phyloP scores from a whole-genome alignment of 2,888 invertebrate species.

The Proisotoma minuta region DNA sequence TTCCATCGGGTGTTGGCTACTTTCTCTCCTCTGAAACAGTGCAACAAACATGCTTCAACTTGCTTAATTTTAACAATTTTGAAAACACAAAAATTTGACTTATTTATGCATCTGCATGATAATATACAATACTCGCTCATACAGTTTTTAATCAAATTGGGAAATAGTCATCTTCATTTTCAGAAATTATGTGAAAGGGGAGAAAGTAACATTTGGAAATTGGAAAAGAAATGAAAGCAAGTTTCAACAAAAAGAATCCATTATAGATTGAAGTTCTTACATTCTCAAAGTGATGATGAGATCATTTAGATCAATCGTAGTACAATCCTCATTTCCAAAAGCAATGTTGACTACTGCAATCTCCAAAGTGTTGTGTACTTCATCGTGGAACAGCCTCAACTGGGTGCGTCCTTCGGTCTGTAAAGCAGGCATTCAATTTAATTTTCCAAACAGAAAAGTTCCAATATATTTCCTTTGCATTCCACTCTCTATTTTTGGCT shows the following conservation, averaged over 20 bases:
- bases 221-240: slow-evolving; percentile 5
- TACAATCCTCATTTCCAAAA: slow-evolving; percentile 46
- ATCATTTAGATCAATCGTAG: slow-evolving; percentile 46
- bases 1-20: slow-evolving; percentile 46
- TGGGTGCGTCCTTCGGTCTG: slow-evolving; percentile 46
- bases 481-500: not conserved
- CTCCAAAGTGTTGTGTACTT: slow-evolving; percentile 47
- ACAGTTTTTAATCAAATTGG: too few species aligned
- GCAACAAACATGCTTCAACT: not conserved
- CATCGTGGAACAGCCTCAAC: slow-evolving; percentile 46
- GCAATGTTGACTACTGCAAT: slow-evolving; percentile 47
- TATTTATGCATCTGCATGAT: too few species aligned
- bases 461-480: too few species aligned
- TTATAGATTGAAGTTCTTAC: slow-evolving; percentile 27
- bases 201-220: too few species aligned
- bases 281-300: slow-evolving; percentile 46
- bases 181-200: too few species aligned
- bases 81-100: too few species aligned
- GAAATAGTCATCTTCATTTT: too few species aligned
- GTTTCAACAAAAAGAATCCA: slow-evolving; percentile 11
- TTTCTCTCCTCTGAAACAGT: slow-evolving; percentile 42
- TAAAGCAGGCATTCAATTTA: slow-evolving; percentile 5
- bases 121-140: too few species aligned
- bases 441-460: slow-evolving; percentile 4
- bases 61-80: too few species aligned